Evolutionary conservation across 2,888 invertebrate species (phyloP), one percentile per base, ranked within the genome.

Genomic region (Rhopalosiphum nymphaeae): DNA sequence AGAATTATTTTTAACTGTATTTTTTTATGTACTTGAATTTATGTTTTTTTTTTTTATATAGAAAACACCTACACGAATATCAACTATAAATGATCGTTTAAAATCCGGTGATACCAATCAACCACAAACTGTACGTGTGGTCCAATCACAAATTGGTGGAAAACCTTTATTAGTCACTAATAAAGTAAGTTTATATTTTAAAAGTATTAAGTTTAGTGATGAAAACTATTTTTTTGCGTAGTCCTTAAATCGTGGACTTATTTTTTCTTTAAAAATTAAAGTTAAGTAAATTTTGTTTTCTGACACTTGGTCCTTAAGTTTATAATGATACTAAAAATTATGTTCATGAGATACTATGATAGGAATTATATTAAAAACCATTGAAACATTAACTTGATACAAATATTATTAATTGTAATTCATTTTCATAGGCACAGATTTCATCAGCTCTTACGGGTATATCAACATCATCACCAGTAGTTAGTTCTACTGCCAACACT

Each of bases 161-260:
- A 97, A 97, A 95, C 97, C 96, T 53, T 96, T 97, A 29, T 95
- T 97, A 91, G 96, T 97, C 89, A 96, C 97, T 1, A 96, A 61
- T 61, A 94, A 94, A 90, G 93, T 93, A 49, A 89, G 56, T 46
- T 3, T 44, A 89, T n/a, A 26, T 57, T 46, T 36, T 9, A 21
- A 78, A 78, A 36, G 36, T 78, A 78, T 9, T 36, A 7, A 78
- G 36, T 78, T 78, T 36, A 36, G 2, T 78, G 36, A 78, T 21
- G 9, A 78, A 78, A 78, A 36, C 5, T 78, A 78, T 78, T 78
- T 78, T 36, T 36, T n/a, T 16, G 36, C 16, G 16, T 36, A 36
- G 78, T 78, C 36, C 21, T n/a, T 36, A 0, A 78, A 36, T 78
- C 0, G n/a, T 78, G 7, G 7, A 78, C 7, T 36, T 21, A 21